phyloP scores from a whole-genome alignment of 2,113 vertebrate species.

The Thoracochromis brauschi region DNA sequence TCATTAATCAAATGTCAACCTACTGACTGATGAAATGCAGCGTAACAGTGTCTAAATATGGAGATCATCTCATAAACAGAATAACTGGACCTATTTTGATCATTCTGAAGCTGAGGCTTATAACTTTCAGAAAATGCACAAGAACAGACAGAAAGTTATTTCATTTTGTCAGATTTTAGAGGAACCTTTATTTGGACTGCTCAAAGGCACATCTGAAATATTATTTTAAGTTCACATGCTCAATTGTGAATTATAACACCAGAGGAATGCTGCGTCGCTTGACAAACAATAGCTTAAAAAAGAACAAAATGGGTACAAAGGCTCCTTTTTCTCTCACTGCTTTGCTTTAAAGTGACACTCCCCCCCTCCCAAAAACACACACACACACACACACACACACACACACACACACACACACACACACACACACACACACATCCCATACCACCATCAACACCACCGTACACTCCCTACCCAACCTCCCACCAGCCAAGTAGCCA shows the following conservation, averaged over 20 bases:
- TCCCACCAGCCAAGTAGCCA: slow-evolving; percentile 58
- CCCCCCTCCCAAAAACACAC: background rate
- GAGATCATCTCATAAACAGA: background rate
- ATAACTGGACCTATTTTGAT: background rate
- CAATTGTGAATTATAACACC: slow-evolving; percentile 48
- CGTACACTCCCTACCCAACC: background rate
- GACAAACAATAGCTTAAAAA: slow-evolving; percentile 34
- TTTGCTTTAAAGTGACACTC: slow-evolving; percentile 26
- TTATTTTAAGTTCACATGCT: slow-evolving; percentile 26
- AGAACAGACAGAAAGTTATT: background rate
- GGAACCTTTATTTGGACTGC: background rate
- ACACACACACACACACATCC: background rate
- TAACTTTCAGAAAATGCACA: background rate
- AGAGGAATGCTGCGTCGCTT: slow-evolving; percentile 24
- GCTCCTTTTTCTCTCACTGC: slow-evolving; percentile 15
- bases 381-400: background rate
- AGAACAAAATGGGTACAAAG: slow-evolving; percentile 35
- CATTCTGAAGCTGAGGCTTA: background rate
- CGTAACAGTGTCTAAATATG: background rate
- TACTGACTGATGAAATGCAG: slow-evolving; percentile 12
- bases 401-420: background rate
- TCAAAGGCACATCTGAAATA: background rate
- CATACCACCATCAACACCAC: background rate
- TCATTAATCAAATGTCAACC: slow-evolving; percentile 54
- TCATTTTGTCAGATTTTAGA: slow-evolving; percentile 21